A percentile compares a stretch with the other conserved stretches of the same genome.
Conservation (phyloP, 2,888 invertebrate genomes). For the Nudaria mundana region DNA sequence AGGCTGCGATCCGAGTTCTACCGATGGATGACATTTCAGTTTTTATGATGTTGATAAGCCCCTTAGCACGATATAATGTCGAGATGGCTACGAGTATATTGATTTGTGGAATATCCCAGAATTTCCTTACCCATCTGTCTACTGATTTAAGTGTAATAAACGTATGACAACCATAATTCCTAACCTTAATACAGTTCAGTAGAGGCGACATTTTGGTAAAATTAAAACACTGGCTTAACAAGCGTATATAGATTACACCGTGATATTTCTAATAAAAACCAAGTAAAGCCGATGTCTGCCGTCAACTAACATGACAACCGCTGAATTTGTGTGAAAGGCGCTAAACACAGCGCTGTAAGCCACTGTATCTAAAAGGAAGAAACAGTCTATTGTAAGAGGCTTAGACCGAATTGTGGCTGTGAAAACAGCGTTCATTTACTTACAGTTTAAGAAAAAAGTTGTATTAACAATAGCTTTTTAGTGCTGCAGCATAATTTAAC, state of each 20-base stretch:
- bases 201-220: constrained; percentile 24
- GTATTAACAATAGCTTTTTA: no score
- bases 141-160: no score
- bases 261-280: constrained; percentile 22
- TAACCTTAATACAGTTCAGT: constrained; percentile 10
- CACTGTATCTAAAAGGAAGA: constrained; percentile 12
- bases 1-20: no score
- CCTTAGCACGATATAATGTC: no score
- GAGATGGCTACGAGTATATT: no score
- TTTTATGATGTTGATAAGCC: no score
- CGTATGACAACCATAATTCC: constrained; percentile 13
- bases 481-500: no score
- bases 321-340: constrained; percentile 9
- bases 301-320: constrained; percentile 14
- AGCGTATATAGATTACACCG: constrained; percentile 21
- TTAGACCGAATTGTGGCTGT: constrained; percentile 5
- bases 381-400: constrained; percentile 13
- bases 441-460: no score
- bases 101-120: no score
- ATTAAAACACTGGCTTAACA: constrained; percentile 23
- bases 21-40: no score
- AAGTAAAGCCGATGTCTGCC: constrained; percentile 11
- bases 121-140: no score
- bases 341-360: constrained; percentile 8
- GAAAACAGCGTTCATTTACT: constrained; percentile 1